These are phyloP conservation scores for Ptiloglossa arizonensis DNA, from an alignment of 1,140 invertebrate genomes.

Conservation along the genomic window DNA sequence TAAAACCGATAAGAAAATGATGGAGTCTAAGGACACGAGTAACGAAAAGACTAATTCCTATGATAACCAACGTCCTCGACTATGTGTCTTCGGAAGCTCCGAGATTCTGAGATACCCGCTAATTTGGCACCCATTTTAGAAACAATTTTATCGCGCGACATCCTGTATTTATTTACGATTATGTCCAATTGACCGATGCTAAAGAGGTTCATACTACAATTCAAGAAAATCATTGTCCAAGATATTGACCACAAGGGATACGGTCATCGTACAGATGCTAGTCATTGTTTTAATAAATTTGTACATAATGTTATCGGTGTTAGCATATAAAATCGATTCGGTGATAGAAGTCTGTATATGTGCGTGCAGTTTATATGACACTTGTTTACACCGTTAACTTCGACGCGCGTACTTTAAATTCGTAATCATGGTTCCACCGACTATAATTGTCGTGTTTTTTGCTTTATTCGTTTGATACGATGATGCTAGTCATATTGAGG, in stretches of 20 bases:
- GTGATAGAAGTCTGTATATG: slow-evolving; percentile 27
- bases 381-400: slow-evolving; percentile 13
- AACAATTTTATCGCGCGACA: not conserved
- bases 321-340: slow-evolving; percentile 48
- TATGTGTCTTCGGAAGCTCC: too few species aligned
- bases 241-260: not conserved
- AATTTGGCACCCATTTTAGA: not conserved
- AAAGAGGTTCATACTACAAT: slow-evolving; percentile 9
- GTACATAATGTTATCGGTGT: slow-evolving; percentile 63
- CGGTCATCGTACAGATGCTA: slow-evolving; percentile 38
- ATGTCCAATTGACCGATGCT: not conserved
- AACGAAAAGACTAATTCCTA: too few species aligned
- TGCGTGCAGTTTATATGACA: slow-evolving; percentile 20
- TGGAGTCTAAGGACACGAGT: too few species aligned
- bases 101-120: too few species aligned
- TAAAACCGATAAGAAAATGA: too few species aligned
- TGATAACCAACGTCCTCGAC: too few species aligned
- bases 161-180: not conserved
- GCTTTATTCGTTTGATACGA: slow-evolving; percentile 19
- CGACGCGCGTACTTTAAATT: slow-evolving; percentile 4
- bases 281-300: slow-evolving; percentile 65
- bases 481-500: slow-evolving; percentile 48
- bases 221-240: not conserved
- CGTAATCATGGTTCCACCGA: not conserved
- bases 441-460: not conserved